A percentile compares a stretch with the other conserved stretches of the same genome.
Conservation (phyloP, 1,140 invertebrate species). For the Lerema accius region DNA sequence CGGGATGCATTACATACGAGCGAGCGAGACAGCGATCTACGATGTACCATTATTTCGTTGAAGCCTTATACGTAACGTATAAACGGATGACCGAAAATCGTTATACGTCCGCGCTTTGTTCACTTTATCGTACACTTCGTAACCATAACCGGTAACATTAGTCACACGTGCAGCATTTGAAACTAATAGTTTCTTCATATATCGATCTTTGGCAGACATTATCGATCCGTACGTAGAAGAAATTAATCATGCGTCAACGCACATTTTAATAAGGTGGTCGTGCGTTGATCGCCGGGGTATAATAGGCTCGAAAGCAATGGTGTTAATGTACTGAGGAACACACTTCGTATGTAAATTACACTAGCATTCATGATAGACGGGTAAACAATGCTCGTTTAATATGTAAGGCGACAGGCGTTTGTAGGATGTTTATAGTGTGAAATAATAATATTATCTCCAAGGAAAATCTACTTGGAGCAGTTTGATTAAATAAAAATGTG, state of each 20-base stretch:
- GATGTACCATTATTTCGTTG: constrained; percentile 69
- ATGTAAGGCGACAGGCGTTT: constrained; percentile 16
- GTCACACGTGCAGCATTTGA: constrained; percentile 52
- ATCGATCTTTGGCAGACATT: constrained; percentile 25
- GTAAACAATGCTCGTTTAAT: constrained; percentile 23
- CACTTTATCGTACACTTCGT: constrained; percentile 59
- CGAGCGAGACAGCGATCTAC: constrained; percentile 49
- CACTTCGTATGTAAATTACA: neutral
- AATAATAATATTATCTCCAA: constrained; percentile 14
- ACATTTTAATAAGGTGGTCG: constrained; percentile 15
- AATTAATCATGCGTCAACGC: constrained; percentile 28
- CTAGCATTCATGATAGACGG: neutral
- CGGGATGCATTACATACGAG: constrained; percentile 45
- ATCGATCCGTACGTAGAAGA: constrained; percentile 28
- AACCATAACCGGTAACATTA: constrained; percentile 58
- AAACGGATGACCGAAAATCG: constrained; percentile 77
- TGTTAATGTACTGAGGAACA: constrained; percentile 5
- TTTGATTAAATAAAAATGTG: no score
- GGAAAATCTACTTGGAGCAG: neutral
- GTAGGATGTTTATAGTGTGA: constrained; percentile 18
- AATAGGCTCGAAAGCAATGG: constrained; percentile 10
- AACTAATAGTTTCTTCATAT: constrained; percentile 39
- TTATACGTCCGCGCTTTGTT: constrained; percentile 76
- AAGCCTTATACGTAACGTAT: constrained; percentile 75
- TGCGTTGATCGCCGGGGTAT: constrained; percentile 1